Conservation (phyloP, 2,113 vertebrate genomes). For the Notothenia coriiceps region DNA sequence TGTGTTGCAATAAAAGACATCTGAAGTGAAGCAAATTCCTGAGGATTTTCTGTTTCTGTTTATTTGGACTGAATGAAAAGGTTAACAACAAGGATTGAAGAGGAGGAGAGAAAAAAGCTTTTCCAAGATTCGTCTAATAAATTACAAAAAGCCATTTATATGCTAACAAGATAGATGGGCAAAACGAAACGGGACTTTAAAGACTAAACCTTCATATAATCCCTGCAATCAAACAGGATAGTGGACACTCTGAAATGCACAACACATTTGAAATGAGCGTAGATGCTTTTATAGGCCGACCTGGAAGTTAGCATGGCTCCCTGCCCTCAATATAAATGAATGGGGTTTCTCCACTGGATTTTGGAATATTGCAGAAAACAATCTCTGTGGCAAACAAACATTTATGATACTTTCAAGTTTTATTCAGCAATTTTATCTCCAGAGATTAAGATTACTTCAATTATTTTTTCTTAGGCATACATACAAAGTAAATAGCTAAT, state of each 20-base stretch:
- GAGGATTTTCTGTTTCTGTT: slow-evolving; percentile 43
- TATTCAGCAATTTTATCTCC: too few species aligned
- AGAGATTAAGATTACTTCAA: too few species aligned
- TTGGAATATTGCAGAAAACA: too few species aligned
- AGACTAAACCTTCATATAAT: slow-evolving; percentile 54
- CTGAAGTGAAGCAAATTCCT: slow-evolving; percentile 29
- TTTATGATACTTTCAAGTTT: too few species aligned
- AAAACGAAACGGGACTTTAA: slow-evolving; percentile 49
- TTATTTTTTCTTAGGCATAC: too few species aligned
- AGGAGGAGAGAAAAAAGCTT: slow-evolving; percentile 5
- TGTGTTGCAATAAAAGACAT: too few species aligned
- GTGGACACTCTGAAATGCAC: slow-evolving; percentile 14
- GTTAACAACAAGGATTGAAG: slow-evolving; percentile 37
- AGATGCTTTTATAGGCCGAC: background rate
- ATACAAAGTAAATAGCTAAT: too few species aligned
- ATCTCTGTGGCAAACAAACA: too few species aligned
- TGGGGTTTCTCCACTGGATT: too few species aligned
- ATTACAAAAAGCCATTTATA: slow-evolving; percentile 71
- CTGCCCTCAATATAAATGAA: too few species aligned
- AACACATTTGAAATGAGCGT: background rate
- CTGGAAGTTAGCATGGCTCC: too few species aligned
- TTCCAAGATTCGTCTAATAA: slow-evolving; percentile 44
- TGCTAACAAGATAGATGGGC: slow-evolving; percentile 56
- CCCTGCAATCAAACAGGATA: slow-evolving; percentile 46
- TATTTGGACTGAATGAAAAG: slow-evolving; percentile 47